phyloP scores from a whole-genome alignment of 2,888 invertebrate genomes.

The Drosophila mulleri region DNA sequence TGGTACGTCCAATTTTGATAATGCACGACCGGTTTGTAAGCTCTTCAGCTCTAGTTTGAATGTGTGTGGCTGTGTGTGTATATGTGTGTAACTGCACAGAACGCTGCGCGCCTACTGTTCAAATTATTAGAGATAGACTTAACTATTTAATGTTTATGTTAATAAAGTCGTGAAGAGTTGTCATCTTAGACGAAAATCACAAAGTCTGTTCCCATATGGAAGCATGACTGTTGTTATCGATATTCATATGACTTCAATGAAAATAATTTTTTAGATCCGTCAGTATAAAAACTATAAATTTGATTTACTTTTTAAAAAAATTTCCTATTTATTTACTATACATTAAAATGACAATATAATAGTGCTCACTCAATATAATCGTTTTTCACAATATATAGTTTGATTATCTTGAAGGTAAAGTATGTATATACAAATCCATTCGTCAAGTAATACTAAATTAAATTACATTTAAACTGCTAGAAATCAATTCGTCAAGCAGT shows the following conservation, averaged over 20 bases:
- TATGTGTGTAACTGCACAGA: background rate
- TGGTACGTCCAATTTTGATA: background rate
- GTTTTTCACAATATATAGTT: no score
- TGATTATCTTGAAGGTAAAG: no score
- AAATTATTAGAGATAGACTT: constrained; percentile 26
- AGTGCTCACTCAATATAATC: no score
- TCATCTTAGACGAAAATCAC: constrained; percentile 15
- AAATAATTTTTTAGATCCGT: background rate
- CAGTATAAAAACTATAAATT: background rate
- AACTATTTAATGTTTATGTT: constrained; percentile 9
- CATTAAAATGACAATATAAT: background rate
- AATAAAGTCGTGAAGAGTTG: constrained; percentile 17
- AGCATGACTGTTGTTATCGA: background rate
- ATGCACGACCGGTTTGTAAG: background rate
- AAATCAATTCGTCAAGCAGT: no score
- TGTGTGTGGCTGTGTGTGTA: background rate
- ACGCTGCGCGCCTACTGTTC: constrained; percentile 39
- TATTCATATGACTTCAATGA: background rate
- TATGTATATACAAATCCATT: no score
- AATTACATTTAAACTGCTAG: no score
- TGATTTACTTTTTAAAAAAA: background rate
- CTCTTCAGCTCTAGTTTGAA: background rate
- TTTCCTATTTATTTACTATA: background rate
- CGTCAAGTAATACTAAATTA: no score
- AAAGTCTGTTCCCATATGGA: background rate